Evolutionary conservation across 2,113 vertebrate species (phyloP), one percentile per base, ranked within the genome.

Genomic region (Indicator maculatus): DNA sequence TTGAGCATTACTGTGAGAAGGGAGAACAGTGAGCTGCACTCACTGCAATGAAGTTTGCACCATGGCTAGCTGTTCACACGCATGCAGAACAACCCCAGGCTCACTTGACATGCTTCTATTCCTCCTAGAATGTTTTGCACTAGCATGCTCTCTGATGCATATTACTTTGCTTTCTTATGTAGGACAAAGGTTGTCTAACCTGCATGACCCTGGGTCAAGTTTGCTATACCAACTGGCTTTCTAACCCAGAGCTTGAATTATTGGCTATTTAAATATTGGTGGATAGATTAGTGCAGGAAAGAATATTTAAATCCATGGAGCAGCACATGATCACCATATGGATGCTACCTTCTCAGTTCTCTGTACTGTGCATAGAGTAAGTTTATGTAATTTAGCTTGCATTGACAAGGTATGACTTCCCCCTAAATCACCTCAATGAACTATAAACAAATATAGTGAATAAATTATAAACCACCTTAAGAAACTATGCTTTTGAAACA

Each of bases 251-350:
- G 55, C 45, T 93, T 21, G 67, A 79, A 45, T 67, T 93, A 83
- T 70, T 82, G 28, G 8, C 33, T 89, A 26, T 95, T 86, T 79
- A 86, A 94, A 93, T 80, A 67, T 28, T 94, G 87, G 77, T 56
- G 50, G 70, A 93, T 47, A n/a, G 63, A 76, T 30, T 45, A 83
- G 15, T 30, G 17, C 27, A 69, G 36, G 47, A 93, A 73, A 72
- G 38, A 76, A 15, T 69, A 80, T 83, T 88, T 92, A 90, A 74
- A 41, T 53, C 50, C 44, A 7, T 21, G 52, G 31, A 78, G 50
- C 41, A 90, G 39, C 16, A 69, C 23, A 20, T 28, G 16, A 58
- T 80, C 83, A 58, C 52, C 39, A 2, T 26, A 53, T 30, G 12
- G 60, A 63, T 26, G 33, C 8, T 47, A 76, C 13, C 8, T 69